Conservation (phyloP, 2,797 vertebrate species). For the Hemibagrus guttatus region DNA sequence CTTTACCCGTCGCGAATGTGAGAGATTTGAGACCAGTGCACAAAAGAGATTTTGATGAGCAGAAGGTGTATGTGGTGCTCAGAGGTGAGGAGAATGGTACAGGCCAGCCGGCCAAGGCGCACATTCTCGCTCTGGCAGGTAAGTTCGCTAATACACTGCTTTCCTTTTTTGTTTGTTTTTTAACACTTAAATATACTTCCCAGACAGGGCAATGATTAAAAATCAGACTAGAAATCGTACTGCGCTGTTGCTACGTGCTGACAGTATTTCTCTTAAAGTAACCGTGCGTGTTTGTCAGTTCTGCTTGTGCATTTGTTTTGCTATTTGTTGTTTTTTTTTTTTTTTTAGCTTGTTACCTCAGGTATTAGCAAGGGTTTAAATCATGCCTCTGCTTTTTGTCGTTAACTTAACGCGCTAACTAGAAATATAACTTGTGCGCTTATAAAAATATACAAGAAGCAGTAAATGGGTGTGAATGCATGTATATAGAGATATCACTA, state of each 20-base stretch:
- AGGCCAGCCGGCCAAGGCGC: conserved; percentile 90
- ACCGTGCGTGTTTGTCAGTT: background rate
- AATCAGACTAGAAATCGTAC: too few relatives aligned
- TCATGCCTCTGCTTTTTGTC: background rate
- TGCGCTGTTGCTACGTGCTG: conserved; percentile 54
- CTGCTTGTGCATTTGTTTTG: background rate
- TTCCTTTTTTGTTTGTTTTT: background rate
- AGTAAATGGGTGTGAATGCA: background rate
- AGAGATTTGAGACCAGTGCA: conserved; percentile 92
- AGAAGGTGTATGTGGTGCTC: conserved; percentile 96
- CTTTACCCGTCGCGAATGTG: conserved; percentile 88
- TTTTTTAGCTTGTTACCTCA: background rate
- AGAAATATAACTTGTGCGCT: background rate
- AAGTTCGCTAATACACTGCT: conserved; percentile 63
- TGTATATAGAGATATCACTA: too few relatives aligned
- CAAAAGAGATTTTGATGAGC: conserved; percentile 94
- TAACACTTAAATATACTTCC: background rate
- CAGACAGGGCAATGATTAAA: background rate
- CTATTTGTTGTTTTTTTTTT: background rate
- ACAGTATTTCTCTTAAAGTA: conserved; percentile 25
- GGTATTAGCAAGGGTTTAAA: background rate
- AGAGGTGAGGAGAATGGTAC: conserved; percentile 82
- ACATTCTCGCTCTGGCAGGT: conserved; percentile 98
- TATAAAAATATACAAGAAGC: too few relatives aligned
- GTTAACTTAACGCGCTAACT: background rate